Base-by-base conservation (phyloP, 64 coral and sea anemone species). In the Stylophora pistillata region DNA sequence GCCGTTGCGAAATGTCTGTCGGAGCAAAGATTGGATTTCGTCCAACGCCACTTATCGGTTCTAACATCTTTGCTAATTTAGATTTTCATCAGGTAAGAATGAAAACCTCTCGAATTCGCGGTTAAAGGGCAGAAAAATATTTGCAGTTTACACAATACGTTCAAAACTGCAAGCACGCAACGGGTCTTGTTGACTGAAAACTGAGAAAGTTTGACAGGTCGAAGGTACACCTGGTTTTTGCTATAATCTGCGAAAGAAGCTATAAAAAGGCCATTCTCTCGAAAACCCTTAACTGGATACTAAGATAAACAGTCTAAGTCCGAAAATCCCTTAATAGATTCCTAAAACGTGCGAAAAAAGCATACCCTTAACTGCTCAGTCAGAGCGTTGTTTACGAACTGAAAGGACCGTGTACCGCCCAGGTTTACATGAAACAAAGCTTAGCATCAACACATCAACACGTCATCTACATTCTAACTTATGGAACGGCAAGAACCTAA, bases 41-140 rank as follows among this genome's bases (percentile, higher is more conserved):
- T 37, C 13, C 2, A 52, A 37, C 33, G 13, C 3, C 34, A 70
- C 61, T 84, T 84, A 84, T 84, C 80, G 62, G 15, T n/a, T 25
- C 61, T 11, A 84, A 84, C 80, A 84, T 84, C 80, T 84, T 84
- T 69, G 23, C 16, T 82, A 65, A 82, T 82, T 65, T 79, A 79
- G 56, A 60, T 79, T 82, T 81, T 82, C 79, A 82, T 65, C 79
- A 47, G 64, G 3, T 82, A 30, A 17, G n/a, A 34, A 33, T 29
- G 30, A 61, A 81, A 30, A 65, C 30, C 58, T 18, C 57, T 41
- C 31, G 77, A 79, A 52, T 26, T 13, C 17, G 16, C 37, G 14
- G 33, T 17, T 76, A 25, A 4, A 34, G 28, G 20, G 15, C 32
- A 32, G 52, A 16, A 34, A 16, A 78, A 56, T 23, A 78, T 9